phyloP scores from a whole-genome alignment of 2,113 vertebrate species.

The Aphyosemion australe region DNA sequence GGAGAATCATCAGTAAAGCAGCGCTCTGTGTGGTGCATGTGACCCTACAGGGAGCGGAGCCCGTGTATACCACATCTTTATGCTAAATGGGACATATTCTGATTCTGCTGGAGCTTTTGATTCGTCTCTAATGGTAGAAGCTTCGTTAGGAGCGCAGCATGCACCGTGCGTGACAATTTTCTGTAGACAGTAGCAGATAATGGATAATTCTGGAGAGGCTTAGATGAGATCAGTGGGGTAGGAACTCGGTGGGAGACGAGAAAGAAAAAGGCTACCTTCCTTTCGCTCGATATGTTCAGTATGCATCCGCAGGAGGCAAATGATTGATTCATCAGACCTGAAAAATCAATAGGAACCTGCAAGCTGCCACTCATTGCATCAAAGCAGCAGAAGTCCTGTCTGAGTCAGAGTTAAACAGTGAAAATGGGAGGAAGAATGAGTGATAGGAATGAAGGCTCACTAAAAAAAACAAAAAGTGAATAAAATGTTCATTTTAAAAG shows the following conservation, averaged over 20 bases:
- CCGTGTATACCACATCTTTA: slow-evolving; percentile 1
- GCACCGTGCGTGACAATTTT: slow-evolving; percentile 31
- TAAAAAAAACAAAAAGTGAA: neutral
- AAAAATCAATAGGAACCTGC: slow-evolving; percentile 62
- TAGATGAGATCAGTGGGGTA: slow-evolving; percentile 45
- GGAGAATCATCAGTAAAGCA: neutral
- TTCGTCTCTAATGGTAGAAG: slow-evolving; percentile 15
- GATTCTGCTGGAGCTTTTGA: slow-evolving; percentile 18
- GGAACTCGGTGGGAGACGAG: slow-evolving; percentile 25
- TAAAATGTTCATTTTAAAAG: neutral
- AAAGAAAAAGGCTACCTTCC: slow-evolving; percentile 23
- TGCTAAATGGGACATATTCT: slow-evolving; percentile 16
- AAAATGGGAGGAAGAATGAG: slow-evolving; percentile 12
- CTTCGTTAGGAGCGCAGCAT: slow-evolving; percentile 7
- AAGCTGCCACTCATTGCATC: slow-evolving; percentile 45
- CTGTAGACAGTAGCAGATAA: slow-evolving; percentile 34
- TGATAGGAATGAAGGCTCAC: neutral
- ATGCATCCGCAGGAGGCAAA: slow-evolving; percentile 47
- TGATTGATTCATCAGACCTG: slow-evolving; percentile 64
- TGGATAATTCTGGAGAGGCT: slow-evolving; percentile 32
- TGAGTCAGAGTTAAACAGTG: slow-evolving; percentile 24
- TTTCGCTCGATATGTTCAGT: slow-evolving; percentile 35
- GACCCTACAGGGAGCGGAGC: neutral
- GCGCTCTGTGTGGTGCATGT: neutral
- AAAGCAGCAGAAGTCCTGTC: slow-evolving; percentile 38